Evolutionary conservation across 2,113 vertebrate genomes (phyloP).

Genomic region (Syrmaticus mikado): DNA sequence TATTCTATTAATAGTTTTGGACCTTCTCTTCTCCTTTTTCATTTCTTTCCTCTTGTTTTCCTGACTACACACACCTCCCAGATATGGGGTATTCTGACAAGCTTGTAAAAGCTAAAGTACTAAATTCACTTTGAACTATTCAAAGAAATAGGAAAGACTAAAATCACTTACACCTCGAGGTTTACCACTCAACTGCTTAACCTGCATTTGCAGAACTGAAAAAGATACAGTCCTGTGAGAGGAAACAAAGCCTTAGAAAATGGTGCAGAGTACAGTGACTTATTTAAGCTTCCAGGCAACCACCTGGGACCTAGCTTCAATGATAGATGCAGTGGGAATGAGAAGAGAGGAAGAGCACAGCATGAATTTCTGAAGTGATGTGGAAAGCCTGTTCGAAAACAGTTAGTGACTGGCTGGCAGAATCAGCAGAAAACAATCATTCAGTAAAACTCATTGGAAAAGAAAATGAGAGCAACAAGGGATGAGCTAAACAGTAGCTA

Average conservation of each 20-base stretch:
- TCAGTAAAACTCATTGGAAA: neutral
- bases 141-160: neutral
- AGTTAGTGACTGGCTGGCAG: neutral
- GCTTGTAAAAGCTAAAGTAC: neutral
- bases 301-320: neutral
- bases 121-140: neutral
- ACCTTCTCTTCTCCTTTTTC: neutral
- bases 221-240: neutral
- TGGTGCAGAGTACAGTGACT: neutral
- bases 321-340: neutral
- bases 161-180: neutral
- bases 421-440: slow-evolving; percentile 45
- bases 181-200: neutral
- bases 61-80: neutral
- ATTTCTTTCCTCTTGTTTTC: neutral
- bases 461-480: slow-evolving; percentile 27
- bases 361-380: neutral
- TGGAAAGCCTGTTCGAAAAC: slow-evolving; percentile 8
- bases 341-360: neutral
- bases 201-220: neutral
- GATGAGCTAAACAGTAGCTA: neutral
- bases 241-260: neutral
- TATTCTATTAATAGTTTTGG: neutral
- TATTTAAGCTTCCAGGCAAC: neutral
- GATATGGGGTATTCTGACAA: neutral